A percentile compares a stretch with the other conserved stretches of the same genome.
These are phyloP conservation scores for Drosophila subquinaria DNA, from an alignment of 2,888 invertebrate species.

Conservation along the genomic window DNA sequence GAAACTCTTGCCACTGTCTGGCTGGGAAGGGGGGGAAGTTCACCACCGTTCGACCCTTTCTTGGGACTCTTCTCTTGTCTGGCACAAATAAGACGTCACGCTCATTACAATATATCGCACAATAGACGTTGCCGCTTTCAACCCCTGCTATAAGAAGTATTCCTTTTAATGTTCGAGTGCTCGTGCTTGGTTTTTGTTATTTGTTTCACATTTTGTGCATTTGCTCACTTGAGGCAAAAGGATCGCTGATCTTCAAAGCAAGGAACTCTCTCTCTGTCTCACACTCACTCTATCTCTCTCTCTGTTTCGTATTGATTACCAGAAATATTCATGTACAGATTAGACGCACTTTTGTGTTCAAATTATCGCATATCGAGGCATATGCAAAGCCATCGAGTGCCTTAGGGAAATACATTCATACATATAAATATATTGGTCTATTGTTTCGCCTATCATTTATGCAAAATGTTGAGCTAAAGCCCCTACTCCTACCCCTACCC, in stretches of 20 bases:
- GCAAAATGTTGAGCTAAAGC: constrained; percentile 61
- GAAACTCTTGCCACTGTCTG: constrained; percentile 51
- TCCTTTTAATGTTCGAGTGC: constrained; percentile 30
- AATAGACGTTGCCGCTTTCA: constrained; percentile 27
- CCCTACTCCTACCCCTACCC: constrained; percentile 22
- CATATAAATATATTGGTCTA: constrained; percentile 59
- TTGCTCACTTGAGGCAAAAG: constrained; percentile 70
- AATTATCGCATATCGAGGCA: constrained; percentile 64
- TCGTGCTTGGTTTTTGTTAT: constrained; percentile 65
- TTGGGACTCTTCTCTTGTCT: constrained; percentile 47
- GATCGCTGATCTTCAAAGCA: constrained; percentile 61
- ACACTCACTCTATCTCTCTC: background rate
- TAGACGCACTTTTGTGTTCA: constrained; percentile 76
- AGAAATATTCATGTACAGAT: constrained; percentile 58
- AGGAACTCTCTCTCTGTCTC: constrained; percentile 16
- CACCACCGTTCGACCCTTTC: constrained; percentile 31
- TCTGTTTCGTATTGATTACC: constrained; percentile 67
- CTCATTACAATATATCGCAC: constrained; percentile 67
- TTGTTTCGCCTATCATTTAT: constrained; percentile 76
- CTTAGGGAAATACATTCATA: constrained; percentile 33
- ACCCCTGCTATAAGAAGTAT: constrained; percentile 32
- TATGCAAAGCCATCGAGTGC: constrained; percentile 58
- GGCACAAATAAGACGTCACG: constrained; percentile 69
- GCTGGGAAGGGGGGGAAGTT: constrained; percentile 14
- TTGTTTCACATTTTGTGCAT: constrained; percentile 72